Percentiles rank a stretch among this genome's conserved stretches.
Conservation (phyloP, 2,888 invertebrate species). For the Podotricha telesiphe region DNA sequence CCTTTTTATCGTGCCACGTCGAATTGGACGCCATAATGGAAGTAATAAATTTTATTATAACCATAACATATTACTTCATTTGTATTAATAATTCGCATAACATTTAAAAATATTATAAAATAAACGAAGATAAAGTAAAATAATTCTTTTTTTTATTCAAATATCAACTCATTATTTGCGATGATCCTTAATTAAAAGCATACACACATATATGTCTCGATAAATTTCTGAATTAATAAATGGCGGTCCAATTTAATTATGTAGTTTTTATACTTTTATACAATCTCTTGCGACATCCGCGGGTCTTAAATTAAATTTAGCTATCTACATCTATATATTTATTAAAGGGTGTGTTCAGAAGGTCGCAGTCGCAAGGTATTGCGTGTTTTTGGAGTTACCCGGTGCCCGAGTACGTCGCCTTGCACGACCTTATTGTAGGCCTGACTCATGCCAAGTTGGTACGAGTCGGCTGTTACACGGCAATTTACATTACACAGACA, state of each 20-base stretch:
- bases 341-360: constrained; percentile 48
- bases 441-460: constrained; percentile 48
- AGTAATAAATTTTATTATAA: neutral
- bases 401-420: constrained; percentile 51
- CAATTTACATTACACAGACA: constrained; percentile 39
- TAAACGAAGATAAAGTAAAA: neutral
- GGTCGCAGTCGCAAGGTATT: constrained; percentile 40
- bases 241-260: neutral
- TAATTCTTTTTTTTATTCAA: too few species aligned
- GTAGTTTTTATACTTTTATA: neutral
- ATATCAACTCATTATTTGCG: neutral
- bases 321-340: constrained; percentile 45
- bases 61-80: neutral
- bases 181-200: constrained; percentile 1
- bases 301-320: constrained; percentile 36
- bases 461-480: constrained; percentile 27
- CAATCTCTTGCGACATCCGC: constrained; percentile 17
- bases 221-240: neutral
- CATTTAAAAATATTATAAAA: neutral
- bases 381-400: constrained; percentile 53
- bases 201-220: neutral
- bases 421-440: constrained; percentile 50
- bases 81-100: neutral
- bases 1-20: neutral
- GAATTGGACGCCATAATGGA: neutral